Base-by-base conservation (phyloP, 2,888 invertebrate species). In the Agelastica alni region DNA sequence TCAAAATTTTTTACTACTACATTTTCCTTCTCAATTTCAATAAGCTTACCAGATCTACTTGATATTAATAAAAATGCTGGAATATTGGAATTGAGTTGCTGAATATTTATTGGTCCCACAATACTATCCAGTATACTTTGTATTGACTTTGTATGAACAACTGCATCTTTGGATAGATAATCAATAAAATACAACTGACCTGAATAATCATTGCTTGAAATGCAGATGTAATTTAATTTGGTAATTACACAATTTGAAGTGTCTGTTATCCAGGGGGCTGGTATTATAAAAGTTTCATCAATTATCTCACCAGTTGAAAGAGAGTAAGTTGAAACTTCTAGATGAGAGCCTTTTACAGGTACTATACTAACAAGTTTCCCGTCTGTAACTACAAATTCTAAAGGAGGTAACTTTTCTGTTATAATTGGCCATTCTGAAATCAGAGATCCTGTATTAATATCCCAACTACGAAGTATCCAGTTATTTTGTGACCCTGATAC, bases 391-490 rank as follows among this genome's bases (percentile, higher is more conserved):
- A 64, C 61, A 64, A 61, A 69, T 54, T 67, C 62, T 37, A 82
- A 77, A 0, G 81, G 80, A 9, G 53, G 37, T 30, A 45, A 45
- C 53, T 63, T 62, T 32, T 76, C 75, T 3, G 65, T 62, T 42
- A 64, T 58, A n/a, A 86, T 64, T 0, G 84, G 84, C 91, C 91
- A 91, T 74, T 91, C 91, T 80, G 85, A 87, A n/a, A 86, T 74
- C 2, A 91, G 78, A 31, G 85, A 75, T 69, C 91, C 93, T 62
- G 85, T 84, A 26, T 83, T 81, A 4, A 86, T 76, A 69, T 91
- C 89, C 92, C 93, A 94, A 22, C 87, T 88, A 58, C 93, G 80
- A 9, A 91, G 84, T 43, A 89, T 76, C 60, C 86, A 86, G 13
- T 56, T 68, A 45, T 68, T 70, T 53, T 85, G 85, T 60, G 80